Evolutionary conservation across 2,113 vertebrate species (phyloP), one percentile per base, ranked within the genome.

Genomic region (Gorilla gorilla): DNA sequence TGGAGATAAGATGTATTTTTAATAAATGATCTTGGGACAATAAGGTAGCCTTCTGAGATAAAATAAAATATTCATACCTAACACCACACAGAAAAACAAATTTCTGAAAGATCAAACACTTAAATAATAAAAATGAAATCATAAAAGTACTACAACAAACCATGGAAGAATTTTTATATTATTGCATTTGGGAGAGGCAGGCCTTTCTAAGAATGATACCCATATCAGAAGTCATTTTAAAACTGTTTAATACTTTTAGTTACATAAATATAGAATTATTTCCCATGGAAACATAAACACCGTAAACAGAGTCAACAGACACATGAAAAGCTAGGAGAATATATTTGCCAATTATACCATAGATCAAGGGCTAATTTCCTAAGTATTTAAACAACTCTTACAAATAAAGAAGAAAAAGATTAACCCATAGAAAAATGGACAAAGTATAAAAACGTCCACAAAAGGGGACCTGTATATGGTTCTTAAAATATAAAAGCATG

Each of bases 181-280:
- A 68, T 90, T 87, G 83, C 55, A 79, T 50, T 80, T 93, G 78
- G 76, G 35, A 88, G 40, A 88, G 35, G 9, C 30, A 55, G 52
- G 59, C 17, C 57, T 93, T 81, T 45, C 35, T n/a, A 86, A 90
- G 92, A 73, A 92, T 70, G 79, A 75, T 16, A 64, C 8, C 61
- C n/a, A n/a, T 13, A n/a, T n/a, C 38, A 90, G 90, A 96, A 93
- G 59, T 83, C 59, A 95, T 79, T 93, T 48, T 61, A 73, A 83
- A 92, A 8, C 38, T 79, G n/a, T 70, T 87, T 82, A 27, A 40
- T 86, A 61, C 40, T 66, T 92, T 61, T 30, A 70, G 27, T 94
- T 90, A 68, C 45, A 43, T 86, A 93, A 97, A 78, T 64, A 35
- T 14, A 59, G 35, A 75, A 50, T 57, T 80, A 68, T 27, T 22